These are phyloP conservation scores for Micropoecilia bifurca DNA, from an alignment of 2,797 vertebrate species.

Conservation along the genomic window DNA sequence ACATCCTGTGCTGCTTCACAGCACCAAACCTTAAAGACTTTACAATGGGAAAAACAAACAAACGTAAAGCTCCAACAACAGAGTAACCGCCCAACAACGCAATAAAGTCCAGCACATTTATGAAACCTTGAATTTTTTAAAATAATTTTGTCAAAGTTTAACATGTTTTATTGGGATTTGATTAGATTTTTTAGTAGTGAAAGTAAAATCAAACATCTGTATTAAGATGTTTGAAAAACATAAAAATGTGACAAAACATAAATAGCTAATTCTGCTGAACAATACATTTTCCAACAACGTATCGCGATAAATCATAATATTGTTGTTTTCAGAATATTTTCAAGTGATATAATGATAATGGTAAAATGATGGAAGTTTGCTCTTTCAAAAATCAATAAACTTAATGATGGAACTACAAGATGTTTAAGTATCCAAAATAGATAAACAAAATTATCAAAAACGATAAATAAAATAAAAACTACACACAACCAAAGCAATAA, in stretches of 20 bases:
- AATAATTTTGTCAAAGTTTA: neutral
- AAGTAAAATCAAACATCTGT: neutral
- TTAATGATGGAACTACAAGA: too few relatives aligned
- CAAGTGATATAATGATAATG: too few relatives aligned
- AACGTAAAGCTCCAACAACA: slow-evolving; percentile 2
- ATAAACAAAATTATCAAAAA: too few relatives aligned
- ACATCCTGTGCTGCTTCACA: slow-evolving; percentile 21
- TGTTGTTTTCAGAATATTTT: too few relatives aligned
- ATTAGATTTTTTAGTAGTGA: neutral
- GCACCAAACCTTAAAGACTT: neutral
- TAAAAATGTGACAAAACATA: neutral
- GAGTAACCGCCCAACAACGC: neutral
- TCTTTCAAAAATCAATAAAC: too few relatives aligned
- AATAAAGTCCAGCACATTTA: neutral
- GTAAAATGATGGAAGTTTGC: too few relatives aligned
- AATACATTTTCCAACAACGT: too few relatives aligned
- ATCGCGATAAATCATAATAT: too few relatives aligned
- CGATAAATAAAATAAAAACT: too few relatives aligned
- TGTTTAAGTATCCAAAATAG: too few relatives aligned
- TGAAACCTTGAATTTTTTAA: neutral
- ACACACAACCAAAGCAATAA: too few relatives aligned
- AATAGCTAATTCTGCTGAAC: too few relatives aligned
- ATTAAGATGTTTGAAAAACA: neutral
- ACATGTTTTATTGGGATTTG: neutral
- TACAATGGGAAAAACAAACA: neutral